A percentile compares a stretch with the other conserved stretches of the same genome.
These are phyloP conservation scores for Aromia moschata DNA, from an alignment of 2,888 invertebrate species.

Conservation along the genomic window DNA sequence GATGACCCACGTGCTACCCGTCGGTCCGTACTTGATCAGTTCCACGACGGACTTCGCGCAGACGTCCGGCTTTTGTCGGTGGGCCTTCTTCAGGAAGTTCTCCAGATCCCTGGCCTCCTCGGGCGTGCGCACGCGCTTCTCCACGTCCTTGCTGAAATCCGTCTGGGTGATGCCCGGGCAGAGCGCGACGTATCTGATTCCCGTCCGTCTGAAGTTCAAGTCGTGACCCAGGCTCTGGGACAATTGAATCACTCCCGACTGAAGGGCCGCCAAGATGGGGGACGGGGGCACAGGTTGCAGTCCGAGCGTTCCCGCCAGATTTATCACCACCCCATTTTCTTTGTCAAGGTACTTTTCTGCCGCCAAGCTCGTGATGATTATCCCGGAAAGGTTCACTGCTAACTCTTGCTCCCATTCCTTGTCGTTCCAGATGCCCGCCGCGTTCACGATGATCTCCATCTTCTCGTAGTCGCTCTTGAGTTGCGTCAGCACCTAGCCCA, in stretches of 20 bases:
- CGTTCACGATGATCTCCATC: slow-evolving; percentile 52
- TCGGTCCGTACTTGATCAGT: slow-evolving; percentile 51
- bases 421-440: slow-evolving; percentile 56
- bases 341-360: slow-evolving; percentile 12
- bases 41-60: slow-evolving; percentile 55
- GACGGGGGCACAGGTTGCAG: slow-evolving; percentile 61
- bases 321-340: slow-evolving; percentile 65
- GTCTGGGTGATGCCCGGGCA: slow-evolving; percentile 60
- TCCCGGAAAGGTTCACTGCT: slow-evolving; percentile 56
- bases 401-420: slow-evolving; percentile 57
- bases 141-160: slow-evolving; percentile 50
- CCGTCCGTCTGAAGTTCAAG: slow-evolving; percentile 52
- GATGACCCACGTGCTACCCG: slow-evolving; percentile 58
- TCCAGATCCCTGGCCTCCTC: slow-evolving; percentile 44
- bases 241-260: slow-evolving; percentile 58
- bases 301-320: slow-evolving; percentile 65
- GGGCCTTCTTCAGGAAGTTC: slow-evolving; percentile 39
- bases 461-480: slow-evolving; percentile 28
- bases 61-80: slow-evolving; percentile 52
- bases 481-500: no score
- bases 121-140: slow-evolving; percentile 46
- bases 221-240: slow-evolving; percentile 56
- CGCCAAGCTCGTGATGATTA: slow-evolving; percentile 29
- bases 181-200: slow-evolving; percentile 58
- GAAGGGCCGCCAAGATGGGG: slow-evolving; percentile 63